Percentiles rank a stretch among this genome's conserved stretches.
Evolutionary conservation across 2,113 vertebrate genomes (phyloP).

Genomic region (Eublepharis macularius): DNA sequence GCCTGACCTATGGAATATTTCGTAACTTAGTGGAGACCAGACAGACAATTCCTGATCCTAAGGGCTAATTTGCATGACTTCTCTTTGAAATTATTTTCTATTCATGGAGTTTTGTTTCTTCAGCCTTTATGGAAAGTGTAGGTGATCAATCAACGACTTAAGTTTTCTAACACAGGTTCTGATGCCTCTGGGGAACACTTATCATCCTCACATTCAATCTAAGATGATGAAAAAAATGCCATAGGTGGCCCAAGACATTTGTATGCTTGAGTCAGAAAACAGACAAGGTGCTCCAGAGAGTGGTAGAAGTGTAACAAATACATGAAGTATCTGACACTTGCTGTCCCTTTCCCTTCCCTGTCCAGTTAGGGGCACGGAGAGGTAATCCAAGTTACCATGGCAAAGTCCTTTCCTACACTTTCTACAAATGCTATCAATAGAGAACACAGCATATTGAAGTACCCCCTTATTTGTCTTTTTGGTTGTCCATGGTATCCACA

Average conservation of each 20-base stretch:
- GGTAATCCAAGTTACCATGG: too few species aligned
- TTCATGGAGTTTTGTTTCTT: neutral
- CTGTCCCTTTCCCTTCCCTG: too few species aligned
- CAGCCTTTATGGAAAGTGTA: neutral
- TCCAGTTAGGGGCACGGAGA: too few species aligned
- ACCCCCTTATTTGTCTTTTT: too few species aligned
- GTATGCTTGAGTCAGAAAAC: neutral
- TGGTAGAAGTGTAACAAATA: neutral
- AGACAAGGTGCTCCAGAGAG: neutral
- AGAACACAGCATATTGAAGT: too few species aligned
- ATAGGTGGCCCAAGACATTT: neutral
- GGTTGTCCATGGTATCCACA: too few species aligned
- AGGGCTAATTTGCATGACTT: neutral
- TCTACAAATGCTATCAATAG: too few species aligned
- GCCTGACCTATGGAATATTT: neutral
- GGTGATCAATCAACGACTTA: neutral
- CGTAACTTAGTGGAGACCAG: too few species aligned
- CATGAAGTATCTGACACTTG: neutral
- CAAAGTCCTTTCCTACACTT: too few species aligned
- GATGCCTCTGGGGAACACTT: neutral
- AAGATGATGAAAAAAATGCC: neutral
- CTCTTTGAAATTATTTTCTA: neutral
- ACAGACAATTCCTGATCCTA: too few species aligned
- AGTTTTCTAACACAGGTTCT: neutral
- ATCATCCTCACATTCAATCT: neutral